These are phyloP conservation scores for Escarpia spicata DNA, from an alignment of 2,888 invertebrate species.

Conservation along the genomic window DNA sequence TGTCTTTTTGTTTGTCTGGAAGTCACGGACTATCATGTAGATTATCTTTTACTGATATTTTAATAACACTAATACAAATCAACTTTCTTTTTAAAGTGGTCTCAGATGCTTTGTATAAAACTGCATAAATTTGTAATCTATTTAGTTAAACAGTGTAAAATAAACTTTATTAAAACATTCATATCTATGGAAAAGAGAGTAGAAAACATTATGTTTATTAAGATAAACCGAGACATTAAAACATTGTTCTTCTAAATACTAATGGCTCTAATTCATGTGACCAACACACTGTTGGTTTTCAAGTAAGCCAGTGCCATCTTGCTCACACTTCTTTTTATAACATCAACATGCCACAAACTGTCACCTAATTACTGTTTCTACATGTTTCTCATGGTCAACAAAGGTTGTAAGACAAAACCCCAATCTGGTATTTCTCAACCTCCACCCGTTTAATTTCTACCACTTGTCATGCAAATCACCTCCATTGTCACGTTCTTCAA, in stretches of 20 bases:
- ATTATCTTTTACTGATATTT: neutral
- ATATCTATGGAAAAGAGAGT: neutral
- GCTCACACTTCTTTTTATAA: neutral
- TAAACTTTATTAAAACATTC: neutral
- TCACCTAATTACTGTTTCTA: neutral
- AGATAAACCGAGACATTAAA: too few species aligned
- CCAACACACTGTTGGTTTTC: neutral
- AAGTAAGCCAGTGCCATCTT: neutral
- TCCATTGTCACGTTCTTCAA: neutral
- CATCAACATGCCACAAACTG: neutral
- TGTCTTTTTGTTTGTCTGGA: too few species aligned
- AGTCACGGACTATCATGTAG: neutral
- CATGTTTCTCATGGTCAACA: neutral
- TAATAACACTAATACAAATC: neutral
- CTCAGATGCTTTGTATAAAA: neutral
- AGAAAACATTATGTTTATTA: too few species aligned
- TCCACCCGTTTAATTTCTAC: neutral
- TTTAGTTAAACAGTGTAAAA: neutral
- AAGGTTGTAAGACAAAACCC: neutral
- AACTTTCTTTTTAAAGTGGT: neutral
- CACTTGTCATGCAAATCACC: conserved; percentile 10
- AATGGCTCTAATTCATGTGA: neutral
- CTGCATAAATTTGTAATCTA: neutral
- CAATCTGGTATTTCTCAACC: neutral
- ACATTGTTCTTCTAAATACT: too few species aligned